Evolutionary conservation across 2,797 vertebrate species (phyloP), one percentile per base, ranked within the genome.

Genomic region (Emydoidea blandingii): DNA sequence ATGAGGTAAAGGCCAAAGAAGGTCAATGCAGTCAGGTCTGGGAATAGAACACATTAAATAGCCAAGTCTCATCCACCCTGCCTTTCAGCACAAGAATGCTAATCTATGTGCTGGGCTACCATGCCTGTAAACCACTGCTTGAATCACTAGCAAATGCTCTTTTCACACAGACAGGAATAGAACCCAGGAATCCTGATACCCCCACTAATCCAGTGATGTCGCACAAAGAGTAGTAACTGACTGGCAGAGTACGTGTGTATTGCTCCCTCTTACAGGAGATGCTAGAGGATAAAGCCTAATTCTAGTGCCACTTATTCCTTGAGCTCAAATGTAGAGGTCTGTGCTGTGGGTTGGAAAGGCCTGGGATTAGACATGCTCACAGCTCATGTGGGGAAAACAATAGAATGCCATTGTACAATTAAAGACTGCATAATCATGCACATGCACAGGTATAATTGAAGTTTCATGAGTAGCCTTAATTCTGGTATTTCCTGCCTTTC

Each of bases 131-230:
- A 44, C 37, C 78, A 8, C 21, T 54, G 23, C 31, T 91, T 57
- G 65, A 37, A 68, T n/a, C 54, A 54, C 0, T 0, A 90, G 41
- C 47, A 90, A 95, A 94, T 21, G 29, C 29, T 68, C 47, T 85
- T 92, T 91, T 29, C 82, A 87, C 87, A 72, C 89, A 96, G 82
- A 29, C 87, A 93, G n/a, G 34, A n/a, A 31, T 16, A 65, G 57
- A 85, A 68, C 37, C 57, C 2, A 0, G 68, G 79, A 79, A 79
- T 74, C 79, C 88, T 57, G 56, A 37, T 68, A 5, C 0, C 0
- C 56, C 52, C 90, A 29, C 47, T 91, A 90, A 90, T 81, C 89
- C 82, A 12, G 89, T 88, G 92, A 80, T 87, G 87, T 72, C 94
- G 92, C 92, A n/a, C 18, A 12, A 85, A 76, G 89, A 78, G 91